Conservation (phyloP, 2,113 vertebrate species). For the Cynoglossus semilaevis region DNA sequence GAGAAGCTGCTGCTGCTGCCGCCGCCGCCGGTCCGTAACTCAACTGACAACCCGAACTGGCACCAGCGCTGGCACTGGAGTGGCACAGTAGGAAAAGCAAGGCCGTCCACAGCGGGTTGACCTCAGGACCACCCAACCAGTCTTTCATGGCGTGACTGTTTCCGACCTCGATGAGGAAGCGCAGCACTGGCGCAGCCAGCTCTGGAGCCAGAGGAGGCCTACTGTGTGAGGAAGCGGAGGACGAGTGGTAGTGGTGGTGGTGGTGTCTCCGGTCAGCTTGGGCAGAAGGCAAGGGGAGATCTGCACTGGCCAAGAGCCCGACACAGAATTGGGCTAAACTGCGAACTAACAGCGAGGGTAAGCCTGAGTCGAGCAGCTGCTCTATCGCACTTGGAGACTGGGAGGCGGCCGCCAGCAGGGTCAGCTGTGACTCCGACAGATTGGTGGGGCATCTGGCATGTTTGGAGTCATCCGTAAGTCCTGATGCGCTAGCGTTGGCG, state of each 20-base stretch:
- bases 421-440: conserved; percentile 90
- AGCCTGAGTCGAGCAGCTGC: conserved; percentile 92
- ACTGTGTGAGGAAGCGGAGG: conserved; percentile 61
- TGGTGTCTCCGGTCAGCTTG: conserved; percentile 73
- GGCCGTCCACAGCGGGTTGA: conserved; percentile 95
- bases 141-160: conserved; percentile 98
- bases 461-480: conserved; percentile 95
- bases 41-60: conserved; percentile 35
- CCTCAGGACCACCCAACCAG: conserved; percentile 95
- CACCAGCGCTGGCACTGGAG: conserved; percentile 82
- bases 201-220: conserved; percentile 87
- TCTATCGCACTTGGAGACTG: conserved; percentile 95
- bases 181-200: conserved; percentile 91
- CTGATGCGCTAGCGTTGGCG: conserved; percentile 64
- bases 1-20: conserved; percentile 56
- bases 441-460: conserved; percentile 86
- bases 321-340: conserved; percentile 92
- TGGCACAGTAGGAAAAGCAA: conserved; percentile 96
- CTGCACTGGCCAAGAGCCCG: conserved; percentile 83
- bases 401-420: conserved; percentile 91
- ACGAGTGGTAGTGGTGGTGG: conserved; percentile 67
- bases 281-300: conserved; percentile 82
- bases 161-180: conserved; percentile 95
- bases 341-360: conserved; percentile 91
- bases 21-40: conserved; percentile 19